These are phyloP conservation scores for Phocoena phocoena DNA, from an alignment of 2,113 vertebrate species.

Conservation along the genomic window DNA sequence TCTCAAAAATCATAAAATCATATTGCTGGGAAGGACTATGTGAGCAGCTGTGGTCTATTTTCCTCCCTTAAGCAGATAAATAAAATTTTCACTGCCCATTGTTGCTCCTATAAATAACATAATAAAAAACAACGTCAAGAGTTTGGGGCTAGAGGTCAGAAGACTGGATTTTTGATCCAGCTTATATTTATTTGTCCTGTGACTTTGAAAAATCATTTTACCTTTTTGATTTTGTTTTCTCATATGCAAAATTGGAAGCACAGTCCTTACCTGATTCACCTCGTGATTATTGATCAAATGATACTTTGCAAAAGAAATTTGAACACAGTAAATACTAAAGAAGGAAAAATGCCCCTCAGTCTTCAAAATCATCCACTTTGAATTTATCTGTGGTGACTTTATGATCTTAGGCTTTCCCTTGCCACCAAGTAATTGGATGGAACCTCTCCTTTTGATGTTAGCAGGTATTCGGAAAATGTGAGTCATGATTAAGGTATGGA, in stretches of 20 bases:
- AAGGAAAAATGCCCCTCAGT: background rate
- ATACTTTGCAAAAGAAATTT: constrained; percentile 35
- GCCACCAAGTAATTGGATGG: background rate
- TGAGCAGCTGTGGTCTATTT: background rate
- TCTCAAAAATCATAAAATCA: background rate
- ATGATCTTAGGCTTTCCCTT: background rate
- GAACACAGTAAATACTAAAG: constrained; percentile 3
- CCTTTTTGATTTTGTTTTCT: constrained; percentile 32
- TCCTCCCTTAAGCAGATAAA: background rate
- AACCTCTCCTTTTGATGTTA: constrained; percentile 11
- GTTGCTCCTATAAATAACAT: constrained; percentile 2
- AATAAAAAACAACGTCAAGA: background rate
- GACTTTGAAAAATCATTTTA: background rate
- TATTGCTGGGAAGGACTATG: background rate
- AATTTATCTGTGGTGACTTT: constrained; percentile 17
- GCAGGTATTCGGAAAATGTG: constrained; percentile 4
- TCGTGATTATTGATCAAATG: background rate
- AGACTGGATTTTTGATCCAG: background rate
- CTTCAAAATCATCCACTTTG: background rate
- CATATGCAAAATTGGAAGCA: background rate
- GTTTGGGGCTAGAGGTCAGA: background rate
- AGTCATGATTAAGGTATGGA: background rate
- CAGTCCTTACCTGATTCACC: background rate
- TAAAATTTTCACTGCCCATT: background rate
- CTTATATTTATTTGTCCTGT: background rate